A percentile compares a stretch with the other conserved stretches of the same genome.
Conservation (phyloP, 2,797 vertebrate species). For the Sebastes goodei region DNA sequence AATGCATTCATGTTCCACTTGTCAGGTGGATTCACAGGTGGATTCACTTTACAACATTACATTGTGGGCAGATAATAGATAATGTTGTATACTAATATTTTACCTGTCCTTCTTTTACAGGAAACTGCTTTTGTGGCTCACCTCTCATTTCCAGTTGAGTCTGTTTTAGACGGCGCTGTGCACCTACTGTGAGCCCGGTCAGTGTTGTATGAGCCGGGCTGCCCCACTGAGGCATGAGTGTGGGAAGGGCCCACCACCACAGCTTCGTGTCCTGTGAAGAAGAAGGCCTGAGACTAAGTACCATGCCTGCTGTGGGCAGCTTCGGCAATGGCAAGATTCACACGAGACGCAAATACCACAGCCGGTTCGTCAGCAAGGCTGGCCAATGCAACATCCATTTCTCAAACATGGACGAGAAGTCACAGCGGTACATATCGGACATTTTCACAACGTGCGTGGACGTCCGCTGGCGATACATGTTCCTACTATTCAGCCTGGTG, state of each 20-base stretch:
- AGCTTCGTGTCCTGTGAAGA: conserved; percentile 92
- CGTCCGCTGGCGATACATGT: conserved; percentile 97
- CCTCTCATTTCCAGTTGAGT: background rate
- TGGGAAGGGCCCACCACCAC: conserved; percentile 88
- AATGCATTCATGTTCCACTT: background rate
- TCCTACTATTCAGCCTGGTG: conserved; percentile 91
- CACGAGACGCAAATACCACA: conserved; percentile 89
- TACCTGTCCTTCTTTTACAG: conserved; percentile 44
- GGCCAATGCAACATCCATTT: conserved; percentile 96
- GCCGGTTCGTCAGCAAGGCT: conserved; percentile 93
- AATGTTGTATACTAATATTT: conserved; percentile 14
- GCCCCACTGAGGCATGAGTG: conserved; percentile 88
- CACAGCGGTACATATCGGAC: conserved; percentile 94
- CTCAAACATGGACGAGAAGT: conserved; percentile 96
- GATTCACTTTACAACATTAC: background rate
- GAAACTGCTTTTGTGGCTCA: background rate
- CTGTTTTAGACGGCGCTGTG: conserved; percentile 15
- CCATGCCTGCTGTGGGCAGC: conserved; percentile 92
- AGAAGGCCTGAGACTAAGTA: conserved; percentile 89
- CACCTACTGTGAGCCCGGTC: conserved; percentile 38
- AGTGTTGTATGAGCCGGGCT: conserved; percentile 55
- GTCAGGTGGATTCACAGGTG: background rate
- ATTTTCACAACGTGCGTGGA: conserved; percentile 98
- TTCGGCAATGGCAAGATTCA: conserved; percentile 97
- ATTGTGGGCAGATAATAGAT: background rate